These are phyloP conservation scores for Pachyramphus minor DNA, from an alignment of 2,113 vertebrate species.

Conservation along the genomic window DNA sequence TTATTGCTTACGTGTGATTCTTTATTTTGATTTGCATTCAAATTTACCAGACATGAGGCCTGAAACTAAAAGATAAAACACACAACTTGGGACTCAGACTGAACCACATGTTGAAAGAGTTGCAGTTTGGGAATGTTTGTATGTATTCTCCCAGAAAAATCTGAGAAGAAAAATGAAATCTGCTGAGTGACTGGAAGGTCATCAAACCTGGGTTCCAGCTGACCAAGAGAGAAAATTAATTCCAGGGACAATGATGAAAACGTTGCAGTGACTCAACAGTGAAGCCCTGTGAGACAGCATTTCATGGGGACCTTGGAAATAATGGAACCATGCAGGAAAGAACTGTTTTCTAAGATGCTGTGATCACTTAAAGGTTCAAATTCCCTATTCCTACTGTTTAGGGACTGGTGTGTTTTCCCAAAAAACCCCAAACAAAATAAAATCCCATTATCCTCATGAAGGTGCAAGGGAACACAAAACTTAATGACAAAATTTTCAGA, in stretches of 20 bases:
- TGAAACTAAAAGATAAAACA: conserved; percentile 36
- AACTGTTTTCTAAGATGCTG: not conserved
- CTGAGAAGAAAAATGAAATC: conserved; percentile 3
- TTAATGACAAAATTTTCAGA: not conserved
- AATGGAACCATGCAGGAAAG: not conserved
- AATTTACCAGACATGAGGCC: not conserved
- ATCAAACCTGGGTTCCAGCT: conserved; percentile 29
- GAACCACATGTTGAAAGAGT: conserved; percentile 7
- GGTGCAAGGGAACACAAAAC: not conserved
- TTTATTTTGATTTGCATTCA: conserved; percentile 36
- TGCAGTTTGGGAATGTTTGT: conserved; percentile 12
- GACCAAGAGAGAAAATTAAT: conserved; percentile 37
- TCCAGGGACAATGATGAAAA: conserved; percentile 29
- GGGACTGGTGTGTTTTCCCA: not conserved
- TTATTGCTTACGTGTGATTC: conserved; percentile 7
- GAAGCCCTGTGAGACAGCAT: not conserved
- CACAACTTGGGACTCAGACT: not conserved
- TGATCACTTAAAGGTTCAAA: not conserved
- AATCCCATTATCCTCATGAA: not conserved
- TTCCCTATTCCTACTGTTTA: not conserved
- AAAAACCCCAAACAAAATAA: not conserved
- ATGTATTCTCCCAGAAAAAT: conserved; percentile 12
- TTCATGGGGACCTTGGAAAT: not conserved
- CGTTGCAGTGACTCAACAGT: not conserved
- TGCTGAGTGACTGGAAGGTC: conserved; percentile 47